Percentiles rank a stretch among this genome's conserved stretches.
phyloP scores from a whole-genome alignment of 2,888 invertebrate genomes.

The Yponomeuta malinellus region DNA sequence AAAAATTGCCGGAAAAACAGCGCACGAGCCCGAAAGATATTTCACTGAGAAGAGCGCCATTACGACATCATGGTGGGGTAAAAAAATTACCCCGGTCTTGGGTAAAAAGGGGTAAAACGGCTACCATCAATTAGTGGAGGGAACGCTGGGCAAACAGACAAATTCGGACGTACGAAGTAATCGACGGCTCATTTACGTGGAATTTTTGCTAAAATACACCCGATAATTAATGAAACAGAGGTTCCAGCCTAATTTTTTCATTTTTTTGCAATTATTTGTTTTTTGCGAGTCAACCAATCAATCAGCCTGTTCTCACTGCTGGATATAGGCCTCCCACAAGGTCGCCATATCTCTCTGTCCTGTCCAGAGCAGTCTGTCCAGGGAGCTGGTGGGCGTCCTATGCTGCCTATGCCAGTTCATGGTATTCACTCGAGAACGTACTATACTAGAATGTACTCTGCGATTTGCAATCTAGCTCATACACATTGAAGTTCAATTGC shows the following conservation, averaged over 20 bases:
- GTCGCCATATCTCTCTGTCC: too few relatives aligned
- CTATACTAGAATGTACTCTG: too few relatives aligned
- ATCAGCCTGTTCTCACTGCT: too few relatives aligned
- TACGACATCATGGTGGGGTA: conserved; percentile 44
- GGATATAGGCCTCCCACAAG: too few relatives aligned
- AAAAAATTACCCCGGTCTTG: conserved; percentile 38
- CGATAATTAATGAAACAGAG: background rate
- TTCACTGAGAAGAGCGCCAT: conserved; percentile 56
- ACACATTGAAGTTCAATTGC: too few relatives aligned
- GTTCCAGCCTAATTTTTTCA: background rate
- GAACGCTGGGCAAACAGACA: conserved; percentile 20
- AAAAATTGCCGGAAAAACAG: conserved; percentile 20
- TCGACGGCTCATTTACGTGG: conserved; percentile 20
- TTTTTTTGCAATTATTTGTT: too few relatives aligned
- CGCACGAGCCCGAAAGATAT: conserved; percentile 49
- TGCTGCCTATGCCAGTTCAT: too few relatives aligned
- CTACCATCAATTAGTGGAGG: conserved; percentile 58
- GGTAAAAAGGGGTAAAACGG: conserved; percentile 22
- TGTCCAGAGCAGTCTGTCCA: too few relatives aligned
- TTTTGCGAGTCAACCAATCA: too few relatives aligned
- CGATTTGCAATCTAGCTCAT: too few relatives aligned
- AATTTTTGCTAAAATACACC: conserved; percentile 10
- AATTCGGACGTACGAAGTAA: conserved; percentile 22
- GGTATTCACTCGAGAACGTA: too few relatives aligned
- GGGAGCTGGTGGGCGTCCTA: too few relatives aligned